Conservation (phyloP, 2,113 vertebrate genomes). For the Tringa solitaria region DNA sequence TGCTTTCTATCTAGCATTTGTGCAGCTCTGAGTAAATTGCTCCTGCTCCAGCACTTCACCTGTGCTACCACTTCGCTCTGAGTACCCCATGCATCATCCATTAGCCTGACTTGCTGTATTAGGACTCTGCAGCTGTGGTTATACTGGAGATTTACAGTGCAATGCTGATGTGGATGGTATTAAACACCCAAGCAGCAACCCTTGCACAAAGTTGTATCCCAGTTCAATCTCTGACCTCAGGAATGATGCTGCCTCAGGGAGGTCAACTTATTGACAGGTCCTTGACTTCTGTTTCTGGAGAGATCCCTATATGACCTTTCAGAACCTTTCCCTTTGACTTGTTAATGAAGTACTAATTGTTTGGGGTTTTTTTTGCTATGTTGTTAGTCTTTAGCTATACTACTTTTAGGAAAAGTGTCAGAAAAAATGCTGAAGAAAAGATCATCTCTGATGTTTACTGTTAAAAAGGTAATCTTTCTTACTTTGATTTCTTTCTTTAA, state of each 20-base stretch:
- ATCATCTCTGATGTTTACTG: not conserved
- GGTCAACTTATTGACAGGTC: not conserved
- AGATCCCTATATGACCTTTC: not conserved
- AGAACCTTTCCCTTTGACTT: not conserved
- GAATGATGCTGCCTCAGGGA: not conserved
- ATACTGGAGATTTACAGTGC: not conserved
- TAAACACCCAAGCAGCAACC: not conserved
- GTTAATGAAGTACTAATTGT: not conserved
- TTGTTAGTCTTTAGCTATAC: not conserved
- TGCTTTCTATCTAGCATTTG: not conserved
- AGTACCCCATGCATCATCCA: not conserved
- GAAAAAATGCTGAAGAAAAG: not conserved
- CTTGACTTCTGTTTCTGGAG: not conserved
- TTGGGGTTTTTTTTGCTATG: too few species aligned
- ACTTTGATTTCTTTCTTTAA: not conserved
- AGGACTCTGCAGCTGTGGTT: not conserved
- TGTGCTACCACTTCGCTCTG: not conserved
- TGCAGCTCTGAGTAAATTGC: constrained; percentile 21
- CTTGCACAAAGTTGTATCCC: not conserved
- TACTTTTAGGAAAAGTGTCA: not conserved
- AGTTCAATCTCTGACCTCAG: not conserved
- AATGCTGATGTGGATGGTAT: not conserved
- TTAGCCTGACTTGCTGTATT: not conserved
- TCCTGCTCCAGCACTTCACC: constrained; percentile 18
- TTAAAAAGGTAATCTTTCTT: not conserved